Evolutionary conservation across 2,888 invertebrate genomes (phyloP).

Genomic region (Nephrotoma guestfalica): DNA sequence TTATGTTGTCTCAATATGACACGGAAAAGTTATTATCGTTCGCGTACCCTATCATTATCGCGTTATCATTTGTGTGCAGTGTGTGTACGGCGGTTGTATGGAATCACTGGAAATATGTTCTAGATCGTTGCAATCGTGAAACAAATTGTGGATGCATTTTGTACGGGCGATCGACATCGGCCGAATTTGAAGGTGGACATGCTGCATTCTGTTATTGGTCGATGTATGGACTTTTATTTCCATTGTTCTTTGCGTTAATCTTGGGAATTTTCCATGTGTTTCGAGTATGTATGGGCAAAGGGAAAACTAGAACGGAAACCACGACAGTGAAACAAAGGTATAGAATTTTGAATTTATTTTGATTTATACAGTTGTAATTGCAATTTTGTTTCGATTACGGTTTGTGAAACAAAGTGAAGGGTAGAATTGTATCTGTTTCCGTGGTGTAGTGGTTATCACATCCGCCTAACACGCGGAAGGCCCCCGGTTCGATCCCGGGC

Average conservation of each 20-base stretch:
- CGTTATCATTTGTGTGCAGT: slow-evolving; percentile 24
- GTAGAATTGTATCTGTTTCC: slow-evolving; percentile 18
- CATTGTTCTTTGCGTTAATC: slow-evolving; percentile 45
- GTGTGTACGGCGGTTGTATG: slow-evolving; percentile 42
- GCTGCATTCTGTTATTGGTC: slow-evolving; percentile 50
- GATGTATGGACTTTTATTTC: slow-evolving; percentile 49
- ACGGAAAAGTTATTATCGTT: slow-evolving; percentile 26
- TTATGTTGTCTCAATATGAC: slow-evolving; percentile 16
- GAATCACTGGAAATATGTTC: slow-evolving; percentile 51
- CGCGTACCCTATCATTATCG: slow-evolving; percentile 26
- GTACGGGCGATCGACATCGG: slow-evolving; percentile 44
- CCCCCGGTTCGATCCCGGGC: slow-evolving; percentile 31
- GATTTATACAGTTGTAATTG: not conserved
- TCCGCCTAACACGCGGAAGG: slow-evolving; percentile 30
- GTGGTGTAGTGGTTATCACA: slow-evolving; percentile 31
- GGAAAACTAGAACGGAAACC: slow-evolving; percentile 30
- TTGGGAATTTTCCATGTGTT: slow-evolving; percentile 54
- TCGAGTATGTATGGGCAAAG: slow-evolving; percentile 47
- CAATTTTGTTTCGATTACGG: not conserved
- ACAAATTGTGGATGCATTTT: slow-evolving; percentile 56
- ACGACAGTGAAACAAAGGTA: slow-evolving; percentile 29
- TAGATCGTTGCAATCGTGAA: slow-evolving; percentile 48
- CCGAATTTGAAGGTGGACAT: slow-evolving; percentile 49
- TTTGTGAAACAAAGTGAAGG: not conserved
- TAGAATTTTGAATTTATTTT: not conserved